phyloP scores from a whole-genome alignment of 2,888 invertebrate species.

The Ctenicera cuprea region DNA sequence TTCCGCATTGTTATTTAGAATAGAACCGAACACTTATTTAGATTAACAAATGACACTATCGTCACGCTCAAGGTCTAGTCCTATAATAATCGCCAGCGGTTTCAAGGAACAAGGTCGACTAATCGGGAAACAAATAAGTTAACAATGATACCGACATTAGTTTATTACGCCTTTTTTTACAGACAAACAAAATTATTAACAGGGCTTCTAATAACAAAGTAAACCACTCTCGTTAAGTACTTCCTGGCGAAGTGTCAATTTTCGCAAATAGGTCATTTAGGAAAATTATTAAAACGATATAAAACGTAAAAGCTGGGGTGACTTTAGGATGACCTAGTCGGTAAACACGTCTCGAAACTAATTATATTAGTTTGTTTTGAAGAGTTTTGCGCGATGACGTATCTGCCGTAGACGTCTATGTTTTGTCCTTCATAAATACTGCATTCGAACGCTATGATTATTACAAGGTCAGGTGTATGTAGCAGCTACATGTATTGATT shows the following conservation, averaged over 20 bases:
- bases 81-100: constrained; percentile 51
- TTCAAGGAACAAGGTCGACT: constrained; percentile 54
- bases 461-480: constrained; percentile 44
- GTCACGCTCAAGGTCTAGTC: constrained; percentile 49
- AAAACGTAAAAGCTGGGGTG: constrained; percentile 23
- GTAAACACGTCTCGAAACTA: constrained; percentile 30
- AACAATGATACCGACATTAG: constrained; percentile 48
- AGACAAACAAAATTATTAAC: constrained; percentile 47
- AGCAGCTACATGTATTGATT: constrained; percentile 45
- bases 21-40: neutral
- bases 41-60: constrained; percentile 48
- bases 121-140: constrained; percentile 53
- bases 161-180: constrained; percentile 48
- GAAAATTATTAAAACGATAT: neutral
- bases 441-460: constrained; percentile 45
- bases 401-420: constrained; percentile 42
- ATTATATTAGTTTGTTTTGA: constrained; percentile 42
- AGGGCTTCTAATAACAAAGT: constrained; percentile 8
- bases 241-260: constrained; percentile 9
- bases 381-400: constrained; percentile 45
- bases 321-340: constrained; percentile 40
- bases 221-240: neutral
- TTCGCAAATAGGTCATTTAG: neutral
- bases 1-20: constrained; percentile 19
- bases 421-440: constrained; percentile 50